phyloP scores from a whole-genome alignment of 2,797 vertebrate genomes.

The Anas capensis region DNA sequence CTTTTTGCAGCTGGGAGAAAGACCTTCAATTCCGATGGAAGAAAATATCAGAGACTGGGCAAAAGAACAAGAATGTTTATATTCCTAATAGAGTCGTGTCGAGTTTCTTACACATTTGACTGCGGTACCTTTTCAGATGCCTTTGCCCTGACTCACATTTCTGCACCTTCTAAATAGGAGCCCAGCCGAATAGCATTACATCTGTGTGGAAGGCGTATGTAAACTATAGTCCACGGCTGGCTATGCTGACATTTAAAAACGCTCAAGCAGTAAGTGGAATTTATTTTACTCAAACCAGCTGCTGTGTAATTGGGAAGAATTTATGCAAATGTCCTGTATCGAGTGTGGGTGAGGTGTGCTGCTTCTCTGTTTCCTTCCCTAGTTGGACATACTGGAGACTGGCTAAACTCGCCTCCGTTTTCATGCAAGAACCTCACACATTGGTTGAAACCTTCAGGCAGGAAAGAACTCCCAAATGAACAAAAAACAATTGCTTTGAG shows the following conservation, averaged over 20 bases:
- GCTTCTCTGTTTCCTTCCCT: conserved; percentile 56
- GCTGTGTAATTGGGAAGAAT: conserved; percentile 63
- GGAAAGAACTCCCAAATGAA: conserved; percentile 52
- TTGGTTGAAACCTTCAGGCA: conserved; percentile 69
- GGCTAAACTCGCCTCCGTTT: conserved; percentile 64
- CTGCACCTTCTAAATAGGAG: not conserved
- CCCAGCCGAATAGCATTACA: not conserved
- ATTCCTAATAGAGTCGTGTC: not conserved
- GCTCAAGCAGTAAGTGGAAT: conserved; percentile 66
- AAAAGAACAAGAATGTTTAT: not conserved
- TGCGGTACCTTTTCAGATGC: not conserved
- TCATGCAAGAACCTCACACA: conserved; percentile 48
- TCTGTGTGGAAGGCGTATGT: not conserved
- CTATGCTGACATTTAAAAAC: conserved; percentile 63
- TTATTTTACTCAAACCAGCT: conserved; percentile 72
- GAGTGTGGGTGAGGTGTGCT: conserved; percentile 66
- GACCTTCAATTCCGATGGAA: not conserved
- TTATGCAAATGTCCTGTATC: conserved; percentile 76
- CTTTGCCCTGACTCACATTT: not conserved
- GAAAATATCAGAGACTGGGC: not conserved
- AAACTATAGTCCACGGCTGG: conserved; percentile 27
- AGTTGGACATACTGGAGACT: conserved; percentile 67
- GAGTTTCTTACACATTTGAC: not conserved
- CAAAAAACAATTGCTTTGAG: conserved; percentile 80
- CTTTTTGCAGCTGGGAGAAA: not conserved